Conservation (phyloP, 1,140 invertebrate genomes). For the Watersipora subatra region DNA sequence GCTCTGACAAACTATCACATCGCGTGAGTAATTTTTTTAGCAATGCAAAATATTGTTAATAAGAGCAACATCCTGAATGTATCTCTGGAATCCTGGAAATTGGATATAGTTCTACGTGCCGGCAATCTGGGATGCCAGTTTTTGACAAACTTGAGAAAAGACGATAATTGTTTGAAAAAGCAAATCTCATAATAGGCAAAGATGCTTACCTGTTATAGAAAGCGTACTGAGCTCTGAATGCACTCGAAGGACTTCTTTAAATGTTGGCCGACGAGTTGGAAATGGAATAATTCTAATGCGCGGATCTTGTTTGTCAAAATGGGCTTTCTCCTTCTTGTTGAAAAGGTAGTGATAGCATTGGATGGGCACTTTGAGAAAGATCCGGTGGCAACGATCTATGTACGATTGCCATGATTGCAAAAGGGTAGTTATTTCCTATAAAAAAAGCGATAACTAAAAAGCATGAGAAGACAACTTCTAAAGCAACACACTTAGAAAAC, state of each 20-base stretch:
- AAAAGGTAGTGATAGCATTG: conserved; percentile 59
- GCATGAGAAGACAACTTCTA: too few relatives aligned
- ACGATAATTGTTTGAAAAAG: too few relatives aligned
- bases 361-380: conserved; percentile 64
- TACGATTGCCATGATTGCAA: conserved; percentile 54
- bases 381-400: conserved; percentile 54
- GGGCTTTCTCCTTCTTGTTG: conserved; percentile 54
- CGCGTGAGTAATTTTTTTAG: too few relatives aligned
- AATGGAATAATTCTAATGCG: conserved; percentile 64
- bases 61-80: too few relatives aligned
- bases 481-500: too few relatives aligned
- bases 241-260: conserved; percentile 63
- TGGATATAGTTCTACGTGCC: too few relatives aligned
- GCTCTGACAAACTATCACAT: too few relatives aligned
- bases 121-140: too few relatives aligned
- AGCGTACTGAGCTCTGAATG: conserved; percentile 48
- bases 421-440: conserved; percentile 66
- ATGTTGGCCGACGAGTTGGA: conserved; percentile 64
- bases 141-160: too few relatives aligned
- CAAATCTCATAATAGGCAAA: too few relatives aligned
- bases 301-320: conserved; percentile 53
- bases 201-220: not conserved
- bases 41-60: too few relatives aligned
- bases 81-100: too few relatives aligned
- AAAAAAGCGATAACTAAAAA: conserved; percentile 21